Percentiles rank a stretch among this genome's conserved stretches.
Conservation (phyloP, 2,113 vertebrate genomes). For the Nematolebias whitei region DNA sequence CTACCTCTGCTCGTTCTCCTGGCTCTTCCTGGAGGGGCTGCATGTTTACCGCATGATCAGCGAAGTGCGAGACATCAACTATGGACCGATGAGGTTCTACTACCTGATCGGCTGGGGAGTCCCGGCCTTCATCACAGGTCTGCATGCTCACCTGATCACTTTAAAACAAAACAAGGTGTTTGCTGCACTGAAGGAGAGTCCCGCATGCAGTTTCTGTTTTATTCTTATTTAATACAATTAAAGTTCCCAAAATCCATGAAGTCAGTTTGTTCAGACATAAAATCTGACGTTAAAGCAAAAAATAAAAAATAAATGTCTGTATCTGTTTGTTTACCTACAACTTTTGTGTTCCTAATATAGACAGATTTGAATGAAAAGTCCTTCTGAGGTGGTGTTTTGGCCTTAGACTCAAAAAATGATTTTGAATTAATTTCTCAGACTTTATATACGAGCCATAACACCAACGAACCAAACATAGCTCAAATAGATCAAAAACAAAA, state of each 20-base stretch:
- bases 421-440: too few relatives aligned
- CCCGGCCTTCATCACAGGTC: conserved; percentile 93
- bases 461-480: too few relatives aligned
- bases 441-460: too few relatives aligned
- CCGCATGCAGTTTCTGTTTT: neutral
- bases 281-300: neutral
- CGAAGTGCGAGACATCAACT: conserved; percentile 90
- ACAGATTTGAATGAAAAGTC: too few relatives aligned
- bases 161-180: neutral
- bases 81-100: conserved; percentile 96
- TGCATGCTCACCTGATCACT: neutral
- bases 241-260: neutral
- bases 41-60: conserved; percentile 91
- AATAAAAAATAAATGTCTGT: too few relatives aligned
- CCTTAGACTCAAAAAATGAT: too few relatives aligned
- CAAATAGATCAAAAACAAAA: too few relatives aligned
- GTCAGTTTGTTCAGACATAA: neutral
- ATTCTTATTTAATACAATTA: too few relatives aligned
- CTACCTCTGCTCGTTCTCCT: conserved; percentile 92
- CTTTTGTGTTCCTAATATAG: too few relatives aligned
- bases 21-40: conserved; percentile 92
- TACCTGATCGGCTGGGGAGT: conserved; percentile 95
- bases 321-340: too few relatives aligned
- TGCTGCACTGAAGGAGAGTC: neutral
- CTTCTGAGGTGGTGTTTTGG: too few relatives aligned